Evolutionary conservation across 2,888 invertebrate species (phyloP).

Genomic region (Tinea semifulvella): DNA sequence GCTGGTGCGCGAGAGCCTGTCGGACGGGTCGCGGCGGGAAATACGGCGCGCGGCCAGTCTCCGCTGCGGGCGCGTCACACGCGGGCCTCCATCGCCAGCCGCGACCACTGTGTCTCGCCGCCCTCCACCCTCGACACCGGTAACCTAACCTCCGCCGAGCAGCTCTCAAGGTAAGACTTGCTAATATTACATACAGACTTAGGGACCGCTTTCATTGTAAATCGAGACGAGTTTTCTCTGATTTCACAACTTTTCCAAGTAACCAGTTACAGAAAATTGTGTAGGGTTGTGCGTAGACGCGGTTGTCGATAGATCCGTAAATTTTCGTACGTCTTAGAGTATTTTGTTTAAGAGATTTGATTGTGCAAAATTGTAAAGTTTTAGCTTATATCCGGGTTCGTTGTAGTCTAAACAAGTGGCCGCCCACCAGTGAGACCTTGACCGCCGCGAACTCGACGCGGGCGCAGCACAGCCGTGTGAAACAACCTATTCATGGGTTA

Average conservation of each 20-base stretch:
- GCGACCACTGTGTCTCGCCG: slow-evolving; percentile 37
- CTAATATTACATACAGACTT: background rate
- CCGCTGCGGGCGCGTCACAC: slow-evolving; percentile 33
- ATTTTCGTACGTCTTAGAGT: background rate
- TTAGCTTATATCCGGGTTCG: slow-evolving; percentile 49
- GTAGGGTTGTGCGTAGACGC: background rate
- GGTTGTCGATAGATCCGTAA: background rate
- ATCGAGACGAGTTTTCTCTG: background rate
- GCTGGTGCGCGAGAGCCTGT: slow-evolving; percentile 14
- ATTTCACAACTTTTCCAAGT: background rate
- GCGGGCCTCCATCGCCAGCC: slow-evolving; percentile 39
- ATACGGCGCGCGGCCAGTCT: slow-evolving; percentile 27
- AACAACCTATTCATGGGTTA: slow-evolving; percentile 9
- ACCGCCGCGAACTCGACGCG: slow-evolving; percentile 42
- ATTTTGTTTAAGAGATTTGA: background rate
- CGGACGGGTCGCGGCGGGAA: slow-evolving; percentile 15
- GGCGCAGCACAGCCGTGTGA: slow-evolving; percentile 6
- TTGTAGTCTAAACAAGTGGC: slow-evolving; percentile 25
- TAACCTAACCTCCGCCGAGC: background rate
- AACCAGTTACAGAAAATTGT: background rate
- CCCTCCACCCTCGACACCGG: slow-evolving; percentile 28
- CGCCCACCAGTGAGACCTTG: slow-evolving; percentile 56
- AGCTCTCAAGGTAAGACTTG: background rate
- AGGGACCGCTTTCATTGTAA: background rate
- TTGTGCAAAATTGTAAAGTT: slow-evolving; percentile 4